A percentile compares a stretch with the other conserved stretches of the same genome.
phyloP scores from a whole-genome alignment of 2,113 vertebrate genomes.

The Crotalus helleri region DNA sequence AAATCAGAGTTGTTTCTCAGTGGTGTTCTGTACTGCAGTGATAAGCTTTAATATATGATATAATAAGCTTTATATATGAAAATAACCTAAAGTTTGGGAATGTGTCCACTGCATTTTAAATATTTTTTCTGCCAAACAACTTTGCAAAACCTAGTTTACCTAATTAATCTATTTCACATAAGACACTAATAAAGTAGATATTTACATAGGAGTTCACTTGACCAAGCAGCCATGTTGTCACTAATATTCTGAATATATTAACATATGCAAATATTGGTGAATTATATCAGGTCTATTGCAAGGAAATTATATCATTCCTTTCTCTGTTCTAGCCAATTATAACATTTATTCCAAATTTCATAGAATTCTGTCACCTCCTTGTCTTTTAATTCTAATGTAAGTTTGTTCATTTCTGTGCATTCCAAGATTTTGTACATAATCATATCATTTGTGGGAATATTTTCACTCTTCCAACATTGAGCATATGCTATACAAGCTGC shows the following conservation, averaged over 20 bases:
- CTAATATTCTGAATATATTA: neutral
- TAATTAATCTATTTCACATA: neutral
- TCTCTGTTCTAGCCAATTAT: too few species aligned
- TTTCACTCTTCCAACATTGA: too few species aligned
- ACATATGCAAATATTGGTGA: too few species aligned
- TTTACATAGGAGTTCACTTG: neutral
- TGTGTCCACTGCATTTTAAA: neutral
- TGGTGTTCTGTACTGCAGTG: neutral
- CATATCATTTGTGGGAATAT: too few species aligned
- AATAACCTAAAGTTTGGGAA: neutral
- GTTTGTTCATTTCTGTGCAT: too few species aligned
- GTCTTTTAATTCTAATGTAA: too few species aligned
- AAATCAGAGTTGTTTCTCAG: neutral
- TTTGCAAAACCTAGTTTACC: neutral
- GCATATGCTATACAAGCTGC: too few species aligned
- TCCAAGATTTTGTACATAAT: too few species aligned
- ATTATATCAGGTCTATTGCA: too few species aligned
- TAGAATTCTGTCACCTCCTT: too few species aligned
- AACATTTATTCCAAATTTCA: too few species aligned
- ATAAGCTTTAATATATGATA: neutral
- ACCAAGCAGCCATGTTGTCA: neutral
- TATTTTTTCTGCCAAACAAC: neutral
- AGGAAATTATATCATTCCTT: too few species aligned
- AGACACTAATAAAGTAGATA: neutral
- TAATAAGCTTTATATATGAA: neutral